phyloP scores from a whole-genome alignment of 2,888 invertebrate species.

The Shargacucullia verbasci region DNA sequence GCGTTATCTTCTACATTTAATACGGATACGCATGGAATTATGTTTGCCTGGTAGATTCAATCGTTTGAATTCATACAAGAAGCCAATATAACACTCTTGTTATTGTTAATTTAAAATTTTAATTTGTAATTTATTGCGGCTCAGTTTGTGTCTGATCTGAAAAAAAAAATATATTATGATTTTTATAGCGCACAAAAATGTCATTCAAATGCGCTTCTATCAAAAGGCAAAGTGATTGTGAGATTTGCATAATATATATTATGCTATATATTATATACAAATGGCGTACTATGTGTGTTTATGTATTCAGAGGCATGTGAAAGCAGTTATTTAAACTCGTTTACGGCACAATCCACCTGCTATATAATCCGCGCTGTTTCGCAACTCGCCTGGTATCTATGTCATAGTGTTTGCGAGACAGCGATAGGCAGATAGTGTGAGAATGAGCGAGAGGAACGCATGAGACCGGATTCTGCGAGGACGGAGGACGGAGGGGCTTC shows the following conservation, averaged over 20 bases:
- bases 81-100: slow-evolving; percentile 11
- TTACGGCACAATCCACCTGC: slow-evolving; percentile 87
- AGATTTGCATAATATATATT: slow-evolving; percentile 43
- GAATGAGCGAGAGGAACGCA: slow-evolving; percentile 70
- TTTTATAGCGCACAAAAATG: slow-evolving; percentile 34
- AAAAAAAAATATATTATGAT: slow-evolving; percentile 48
- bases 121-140: slow-evolving; percentile 30
- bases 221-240: slow-evolving; percentile 19
- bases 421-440: slow-evolving; percentile 39
- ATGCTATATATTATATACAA: slow-evolving; percentile 46
- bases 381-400: slow-evolving; percentile 86
- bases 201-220: slow-evolving; percentile 27
- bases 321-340: slow-evolving; percentile 88
- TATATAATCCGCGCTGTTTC: slow-evolving; percentile 89
- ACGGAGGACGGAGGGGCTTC: slow-evolving; percentile 82
- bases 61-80: slow-evolving; percentile 26
- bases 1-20: slow-evolving; percentile 30
- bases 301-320: slow-evolving; percentile 80
- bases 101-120: slow-evolving; percentile 31
- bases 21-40: slow-evolving; percentile 24
- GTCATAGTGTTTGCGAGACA: slow-evolving; percentile 77
- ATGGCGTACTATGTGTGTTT: slow-evolving; percentile 62
- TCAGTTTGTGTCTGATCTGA: slow-evolving; percentile 4
- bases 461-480: slow-evolving; percentile 83
- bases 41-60: slow-evolving; percentile 51